Base-by-base conservation (phyloP, 2,888 invertebrate species). In the Diarsia dahlii region DNA sequence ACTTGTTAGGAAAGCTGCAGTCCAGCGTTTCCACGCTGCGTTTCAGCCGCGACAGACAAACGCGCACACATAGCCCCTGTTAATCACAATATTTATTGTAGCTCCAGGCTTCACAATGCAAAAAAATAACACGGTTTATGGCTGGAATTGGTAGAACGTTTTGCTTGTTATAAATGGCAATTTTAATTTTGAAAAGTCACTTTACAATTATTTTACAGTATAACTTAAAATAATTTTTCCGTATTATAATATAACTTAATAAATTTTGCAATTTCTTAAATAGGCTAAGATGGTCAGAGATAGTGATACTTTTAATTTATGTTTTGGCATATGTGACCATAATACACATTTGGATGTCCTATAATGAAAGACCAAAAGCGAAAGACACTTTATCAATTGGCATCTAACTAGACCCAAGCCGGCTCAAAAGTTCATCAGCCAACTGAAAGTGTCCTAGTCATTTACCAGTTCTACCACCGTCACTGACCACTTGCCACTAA, bases 1-100 rank as follows among this genome's bases (percentile, higher is more conserved):
- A 65, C 45, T 72, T 71, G 87, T 88, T 88, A 87, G 28, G 18
- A 15, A 87, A 87, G 89, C 89, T 71, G 76, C 64, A 34, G 28
- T 52, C 9, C n/a, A 60, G 76, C 83, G 65, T 50, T 77, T 69
- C n/a, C n/a, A 64, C 54, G 52, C 68, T 71, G 78, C 63, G 58
- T 56, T 80, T 62, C 46, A 23, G 67, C 73, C 68, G 72, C 67
- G 39, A 73, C 65, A 62, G 18, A 39, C 45, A 73, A 64, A 76
- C 72, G 63, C 78, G 39, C 67, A 73, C 85, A 72, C 20, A 64
- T 34, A 70, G 48, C 60, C 13, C 39, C 34, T n/a, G 82, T 87
- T 87, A 87, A 76, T 80, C 75, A 82, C 80, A 66, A 64, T 20
- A 58, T 13, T 80, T 72, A 82, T 78, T 70, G 68, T 20, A 64